Evolutionary conservation across 2,888 invertebrate genomes (phyloP), one percentile per base, ranked within the genome.

Genomic region (Tenthredo scrophulariae): DNA sequence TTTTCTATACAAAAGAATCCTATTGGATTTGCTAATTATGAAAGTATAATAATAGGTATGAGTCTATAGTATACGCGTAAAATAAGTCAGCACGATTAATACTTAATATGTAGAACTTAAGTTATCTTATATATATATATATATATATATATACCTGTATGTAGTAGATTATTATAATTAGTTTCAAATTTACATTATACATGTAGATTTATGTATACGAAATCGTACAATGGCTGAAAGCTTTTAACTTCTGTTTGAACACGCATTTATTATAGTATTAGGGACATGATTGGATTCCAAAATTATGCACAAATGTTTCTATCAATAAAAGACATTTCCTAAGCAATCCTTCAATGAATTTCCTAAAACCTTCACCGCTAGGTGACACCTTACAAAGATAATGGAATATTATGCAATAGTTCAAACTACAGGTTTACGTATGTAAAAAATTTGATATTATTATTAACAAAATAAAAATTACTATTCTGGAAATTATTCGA

Each of bases 21-120:
- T 62, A 37, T 62, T 40, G 58, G 58, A 62, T 80, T 80, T 62
- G 62, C 33, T 37, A 62, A 80, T 26, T n/a, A 80, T 80, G 58
- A 80, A 58, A 80, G 80, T 80, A 80, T 58, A 58, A 80, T 13
- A 80, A 80, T 62, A 80, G 40, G 4, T 40, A 62, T 22, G 10
- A 62, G 58, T 37, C 18, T 80, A n/a, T 50, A 50, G 22, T 43
- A 74, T 62, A 58, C 40, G 13, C 50, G 10, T 62, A n/a, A 22
- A 40, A 62, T 80, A 62, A n/a, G 62, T 22, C 37, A 80, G 80
- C 79, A 80, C 79, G 58, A 80, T 58, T 77, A 77, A 33, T 77
- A 77, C 77, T 77, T 80, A 37, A 58, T 62, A 62, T 26, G 9
- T 67, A 67, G 33, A 33, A 77, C 1, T 54, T 77, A 77, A 54